Percentiles rank a stretch among this genome's conserved stretches.
Conservation (phyloP, 2,888 invertebrate species). For the Epirrhoe tristata region DNA sequence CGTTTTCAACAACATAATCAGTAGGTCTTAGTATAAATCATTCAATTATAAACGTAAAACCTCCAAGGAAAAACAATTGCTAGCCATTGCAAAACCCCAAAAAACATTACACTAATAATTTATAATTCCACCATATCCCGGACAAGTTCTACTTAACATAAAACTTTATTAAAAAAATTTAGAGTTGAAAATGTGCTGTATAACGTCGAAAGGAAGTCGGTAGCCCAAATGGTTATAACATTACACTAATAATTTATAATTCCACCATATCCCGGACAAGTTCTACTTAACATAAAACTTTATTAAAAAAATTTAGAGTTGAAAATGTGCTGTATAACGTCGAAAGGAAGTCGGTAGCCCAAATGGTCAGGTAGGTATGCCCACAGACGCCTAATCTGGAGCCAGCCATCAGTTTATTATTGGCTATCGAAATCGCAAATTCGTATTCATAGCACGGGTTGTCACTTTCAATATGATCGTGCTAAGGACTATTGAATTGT, state of each 20-base stretch:
- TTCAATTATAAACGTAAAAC: no score
- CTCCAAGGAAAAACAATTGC: background rate
- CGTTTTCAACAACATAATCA: no score
- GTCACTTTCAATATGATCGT: slow-evolving; percentile 63
- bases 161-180: background rate
- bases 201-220: slow-evolving; percentile 1
- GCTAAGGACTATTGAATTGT: slow-evolving; percentile 29
- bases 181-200: slow-evolving; percentile 6
- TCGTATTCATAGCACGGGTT: slow-evolving; percentile 60
- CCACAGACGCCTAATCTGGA: slow-evolving; percentile 29
- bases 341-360: slow-evolving; percentile 7
- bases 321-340: background rate
- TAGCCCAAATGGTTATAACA: slow-evolving; percentile 18
- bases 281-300: background rate
- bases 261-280: no score
- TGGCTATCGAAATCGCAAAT: slow-evolving; percentile 39
- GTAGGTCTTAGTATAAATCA: no score
- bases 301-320: background rate
- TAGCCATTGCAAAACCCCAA: background rate
- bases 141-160: background rate
- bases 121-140: background rate
- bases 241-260: background rate
- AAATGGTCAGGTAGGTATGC: slow-evolving; percentile 35
- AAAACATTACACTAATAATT: background rate
- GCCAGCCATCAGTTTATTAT: slow-evolving; percentile 22